These are phyloP conservation scores for Heliconius congener DNA, from an alignment of 1,140 invertebrate genomes.

Conservation along the genomic window DNA sequence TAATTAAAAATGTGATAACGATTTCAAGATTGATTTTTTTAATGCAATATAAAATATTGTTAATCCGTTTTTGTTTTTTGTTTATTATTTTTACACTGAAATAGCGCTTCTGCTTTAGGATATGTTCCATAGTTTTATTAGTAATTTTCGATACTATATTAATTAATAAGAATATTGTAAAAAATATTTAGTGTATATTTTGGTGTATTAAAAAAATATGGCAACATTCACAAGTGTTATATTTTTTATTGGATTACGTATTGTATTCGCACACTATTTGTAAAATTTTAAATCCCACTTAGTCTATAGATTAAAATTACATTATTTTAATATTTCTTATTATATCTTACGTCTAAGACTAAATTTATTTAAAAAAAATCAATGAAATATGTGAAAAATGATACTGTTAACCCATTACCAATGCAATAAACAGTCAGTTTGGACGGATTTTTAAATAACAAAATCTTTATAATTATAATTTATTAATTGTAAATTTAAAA, in stretches of 20 bases:
- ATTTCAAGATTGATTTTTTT: conserved; percentile 22
- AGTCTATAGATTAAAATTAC: conserved; percentile 4
- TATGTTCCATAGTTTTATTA: conserved; percentile 6
- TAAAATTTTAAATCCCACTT: conserved; percentile 8
- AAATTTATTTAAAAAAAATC: not conserved
- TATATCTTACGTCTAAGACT: not conserved
- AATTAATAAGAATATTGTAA: conserved; percentile 1
- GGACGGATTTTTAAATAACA: not conserved
- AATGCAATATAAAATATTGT: conserved; percentile 37
- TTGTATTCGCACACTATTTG: conserved; percentile 9
- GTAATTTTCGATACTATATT: not conserved
- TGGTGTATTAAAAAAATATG: conserved; percentile 1
- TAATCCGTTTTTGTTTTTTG: conserved; percentile 7
- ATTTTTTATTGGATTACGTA: conserved; percentile 5
- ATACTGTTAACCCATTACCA: not conserved
- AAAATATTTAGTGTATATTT: conserved; percentile 14
- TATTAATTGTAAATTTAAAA: not conserved
- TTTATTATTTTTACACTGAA: not conserved
- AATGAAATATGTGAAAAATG: not conserved
- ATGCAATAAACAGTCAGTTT: conserved; percentile 1
- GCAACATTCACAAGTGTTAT: conserved; percentile 15
- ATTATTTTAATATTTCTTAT: conserved; percentile 2
- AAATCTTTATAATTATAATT: not conserved
- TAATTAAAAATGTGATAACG: conserved; percentile 33
- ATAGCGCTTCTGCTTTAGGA: not conserved